Evolutionary conservation across 2,888 invertebrate species (phyloP).

Genomic region (Drosophila mulleri): DNA sequence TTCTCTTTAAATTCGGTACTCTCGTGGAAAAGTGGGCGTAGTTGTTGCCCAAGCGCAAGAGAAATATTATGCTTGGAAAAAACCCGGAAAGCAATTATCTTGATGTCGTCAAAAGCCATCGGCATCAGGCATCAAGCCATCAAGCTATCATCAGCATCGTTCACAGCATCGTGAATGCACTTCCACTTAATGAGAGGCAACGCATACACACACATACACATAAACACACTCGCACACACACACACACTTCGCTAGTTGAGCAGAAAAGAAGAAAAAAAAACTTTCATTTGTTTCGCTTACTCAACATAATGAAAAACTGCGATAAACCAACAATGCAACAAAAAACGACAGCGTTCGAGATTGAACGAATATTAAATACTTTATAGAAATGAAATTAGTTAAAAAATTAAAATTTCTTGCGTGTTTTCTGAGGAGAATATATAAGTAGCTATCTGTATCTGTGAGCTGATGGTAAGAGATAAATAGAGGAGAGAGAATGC

Average conservation of each 20-base stretch:
- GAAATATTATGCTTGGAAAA: slow-evolving; percentile 33
- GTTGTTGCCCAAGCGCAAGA: slow-evolving; percentile 47
- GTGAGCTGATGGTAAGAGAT: too few species aligned
- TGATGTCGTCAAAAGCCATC: slow-evolving; percentile 75
- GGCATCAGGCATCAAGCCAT: slow-evolving; percentile 38
- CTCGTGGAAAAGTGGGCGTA: slow-evolving; percentile 16
- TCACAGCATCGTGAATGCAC: slow-evolving; percentile 62
- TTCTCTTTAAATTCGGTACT: slow-evolving; percentile 55
- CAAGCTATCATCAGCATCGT: slow-evolving; percentile 54
- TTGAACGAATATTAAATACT: not conserved
- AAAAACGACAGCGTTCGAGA: slow-evolving; percentile 1
- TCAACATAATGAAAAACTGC: slow-evolving; percentile 74
- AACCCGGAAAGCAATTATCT: slow-evolving; percentile 74
- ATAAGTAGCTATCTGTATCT: too few species aligned
- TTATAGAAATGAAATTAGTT: not conserved
- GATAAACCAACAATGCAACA: slow-evolving; percentile 9
- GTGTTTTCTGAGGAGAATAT: too few species aligned
- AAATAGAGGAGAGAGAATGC: too few species aligned
- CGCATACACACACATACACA: slow-evolving; percentile 10
- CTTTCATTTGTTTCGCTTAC: slow-evolving; percentile 76
- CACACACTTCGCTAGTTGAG: slow-evolving; percentile 33
- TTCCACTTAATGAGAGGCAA: slow-evolving; percentile 71
- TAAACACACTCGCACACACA: slow-evolving; percentile 8
- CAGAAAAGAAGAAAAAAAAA: slow-evolving; percentile 48
- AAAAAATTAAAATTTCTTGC: not conserved